Percentiles rank a stretch among this genome's conserved stretches.
These are phyloP conservation scores for Philhelius pedissequus DNA, from an alignment of 2,888 invertebrate genomes.

Conservation along the genomic window DNA sequence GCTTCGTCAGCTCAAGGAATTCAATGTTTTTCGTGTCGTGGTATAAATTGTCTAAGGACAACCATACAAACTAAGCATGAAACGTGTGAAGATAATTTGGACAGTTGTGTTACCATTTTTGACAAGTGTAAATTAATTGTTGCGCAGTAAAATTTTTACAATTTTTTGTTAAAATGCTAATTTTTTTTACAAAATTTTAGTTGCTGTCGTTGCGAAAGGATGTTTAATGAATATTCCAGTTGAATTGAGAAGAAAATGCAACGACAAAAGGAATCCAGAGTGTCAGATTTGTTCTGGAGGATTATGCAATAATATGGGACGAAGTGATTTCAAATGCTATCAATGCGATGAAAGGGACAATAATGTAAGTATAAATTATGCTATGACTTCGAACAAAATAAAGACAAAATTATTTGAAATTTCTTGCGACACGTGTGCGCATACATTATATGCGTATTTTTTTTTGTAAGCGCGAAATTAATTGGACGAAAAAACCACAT, in stretches of 20 bases:
- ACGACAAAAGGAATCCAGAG: slow-evolving; percentile 63
- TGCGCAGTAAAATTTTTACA: too few species aligned
- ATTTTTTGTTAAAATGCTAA: too few species aligned
- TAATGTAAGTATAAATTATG: slow-evolving; percentile 70
- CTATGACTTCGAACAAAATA: background rate
- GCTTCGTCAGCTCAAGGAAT: slow-evolving; percentile 55
- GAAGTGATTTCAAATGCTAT: slow-evolving; percentile 73
- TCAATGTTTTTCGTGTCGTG: slow-evolving; percentile 74
- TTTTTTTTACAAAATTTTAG: slow-evolving; percentile 65
- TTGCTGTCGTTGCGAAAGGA: slow-evolving; percentile 73
- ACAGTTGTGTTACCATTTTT: slow-evolving; percentile 75
- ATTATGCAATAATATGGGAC: slow-evolving; percentile 74
- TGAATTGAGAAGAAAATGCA: slow-evolving; percentile 72
- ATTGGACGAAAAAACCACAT: too few species aligned
- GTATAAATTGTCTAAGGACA: slow-evolving; percentile 74
- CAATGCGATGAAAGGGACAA: slow-evolving; percentile 71
- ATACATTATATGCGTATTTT: too few species aligned
- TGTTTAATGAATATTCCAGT: slow-evolving; percentile 72
- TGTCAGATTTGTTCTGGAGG: slow-evolving; percentile 73
- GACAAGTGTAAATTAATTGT: slow-evolving; percentile 74
- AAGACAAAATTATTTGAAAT: too few species aligned
- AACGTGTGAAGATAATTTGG: slow-evolving; percentile 73
- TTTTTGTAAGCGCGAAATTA: too few species aligned
- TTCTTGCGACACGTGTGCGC: too few species aligned
- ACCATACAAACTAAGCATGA: slow-evolving; percentile 70